Evolutionary conservation across 2,113 vertebrate species (phyloP), one percentile per base, ranked within the genome.

Genomic region (Lophius piscatorius): DNA sequence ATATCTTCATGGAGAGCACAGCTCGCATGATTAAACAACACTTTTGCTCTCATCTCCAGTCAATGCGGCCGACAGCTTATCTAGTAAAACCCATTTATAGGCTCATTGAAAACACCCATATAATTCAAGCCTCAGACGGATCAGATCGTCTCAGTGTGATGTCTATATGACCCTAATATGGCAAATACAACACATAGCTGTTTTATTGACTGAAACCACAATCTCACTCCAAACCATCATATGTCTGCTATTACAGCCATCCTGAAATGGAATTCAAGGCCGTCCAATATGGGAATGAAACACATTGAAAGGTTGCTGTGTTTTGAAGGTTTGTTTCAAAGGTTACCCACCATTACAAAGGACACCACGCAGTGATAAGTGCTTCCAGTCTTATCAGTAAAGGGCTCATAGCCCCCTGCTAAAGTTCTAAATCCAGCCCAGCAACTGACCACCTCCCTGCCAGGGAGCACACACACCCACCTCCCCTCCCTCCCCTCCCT

Each of bases 341-440:
- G 28, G 40, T 74, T 60, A 47, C 49, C 6, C 39, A 2, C 29
- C 31, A 36, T 57, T 64, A 36, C 44, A n/a, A 63, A 60, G 52
- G 51, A 63, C 51, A 29, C 11, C 47, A 57, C 24, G 21, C 36
- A 14, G 40, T 20, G 41, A 34, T 51, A 58, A 64, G 48, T 47
- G 7, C 42, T 40, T 51, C 47, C 54, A 51, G 24, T 35, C 56
- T 70, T 80, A 87, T 89, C 81, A 62, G 76, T 59, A 3, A 38
- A 58, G 54, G 76, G 72, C 76, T 64, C 58, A 65, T 50, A 76
- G 65, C 56, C 44, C 57, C 72, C 73, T 48, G 71, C 70, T 83
- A 76, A 64, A 69, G 59, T 44, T 76, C 89, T 89, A 90, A 92
- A 88, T 91, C 59, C 70, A 86, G 83, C 80, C 48, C 81, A 80